Conservation (phyloP, 1,140 invertebrate species). For the Calephelis virginiensis region DNA sequence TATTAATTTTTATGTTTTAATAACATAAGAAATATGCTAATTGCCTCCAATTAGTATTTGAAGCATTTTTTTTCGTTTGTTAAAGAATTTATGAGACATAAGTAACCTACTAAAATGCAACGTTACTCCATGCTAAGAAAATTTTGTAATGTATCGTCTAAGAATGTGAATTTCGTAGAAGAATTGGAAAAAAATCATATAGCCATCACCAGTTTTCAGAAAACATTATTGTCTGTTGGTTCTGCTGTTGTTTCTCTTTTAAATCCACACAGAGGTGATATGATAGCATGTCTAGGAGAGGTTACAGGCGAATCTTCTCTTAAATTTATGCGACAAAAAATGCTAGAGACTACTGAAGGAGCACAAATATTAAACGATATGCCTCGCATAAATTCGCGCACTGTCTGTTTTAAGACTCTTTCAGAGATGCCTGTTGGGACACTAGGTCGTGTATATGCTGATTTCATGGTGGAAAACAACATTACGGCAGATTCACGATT, state of each 20-base stretch:
- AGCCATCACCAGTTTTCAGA: slow-evolving; percentile 86
- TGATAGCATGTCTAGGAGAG: slow-evolving; percentile 96
- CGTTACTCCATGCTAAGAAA: slow-evolving; percentile 30
- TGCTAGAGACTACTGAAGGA: slow-evolving; percentile 84
- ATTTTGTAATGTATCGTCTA: slow-evolving; percentile 29
- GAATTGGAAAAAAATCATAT: slow-evolving; percentile 83
- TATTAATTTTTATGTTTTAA: no score
- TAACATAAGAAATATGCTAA: no score
- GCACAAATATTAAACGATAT: slow-evolving; percentile 85
- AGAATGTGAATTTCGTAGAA: slow-evolving; percentile 42
- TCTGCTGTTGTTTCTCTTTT: slow-evolving; percentile 87
- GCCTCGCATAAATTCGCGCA: slow-evolving; percentile 92
- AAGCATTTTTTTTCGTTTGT: no score
- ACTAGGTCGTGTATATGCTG: slow-evolving; percentile 90
- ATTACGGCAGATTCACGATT: slow-evolving; percentile 95
- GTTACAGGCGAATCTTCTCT: slow-evolving; percentile 88
- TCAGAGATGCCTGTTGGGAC: slow-evolving; percentile 86
- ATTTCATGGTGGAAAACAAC: slow-evolving; percentile 90
- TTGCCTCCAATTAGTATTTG: no score
- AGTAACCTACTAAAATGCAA: slow-evolving; percentile 26
- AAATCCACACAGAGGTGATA: slow-evolving; percentile 90
- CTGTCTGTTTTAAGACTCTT: slow-evolving; percentile 88
- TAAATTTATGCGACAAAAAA: slow-evolving; percentile 82
- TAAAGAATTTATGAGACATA: no score
- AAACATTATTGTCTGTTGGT: slow-evolving; percentile 85